Conservation (phyloP, 2,888 invertebrate genomes). For the Drosophila kanekoi region DNA sequence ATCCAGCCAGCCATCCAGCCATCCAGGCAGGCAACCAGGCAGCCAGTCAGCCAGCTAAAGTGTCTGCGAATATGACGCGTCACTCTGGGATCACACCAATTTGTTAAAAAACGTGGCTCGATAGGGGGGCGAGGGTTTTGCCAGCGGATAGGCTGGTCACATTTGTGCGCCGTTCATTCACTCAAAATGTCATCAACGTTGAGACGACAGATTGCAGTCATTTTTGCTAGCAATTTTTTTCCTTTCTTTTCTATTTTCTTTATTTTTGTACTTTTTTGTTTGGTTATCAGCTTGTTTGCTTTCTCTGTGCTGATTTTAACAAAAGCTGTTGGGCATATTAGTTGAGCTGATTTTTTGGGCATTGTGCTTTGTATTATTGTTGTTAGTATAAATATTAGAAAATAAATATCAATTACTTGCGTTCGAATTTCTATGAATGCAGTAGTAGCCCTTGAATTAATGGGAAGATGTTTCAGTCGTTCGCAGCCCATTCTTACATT, state of each 20-base stretch:
- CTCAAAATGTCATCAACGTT: constrained; percentile 81
- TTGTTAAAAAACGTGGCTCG: constrained; percentile 73
- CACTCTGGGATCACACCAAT: constrained; percentile 82
- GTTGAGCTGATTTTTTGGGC: not conserved
- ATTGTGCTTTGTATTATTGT: not conserved
- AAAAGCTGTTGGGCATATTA: constrained; percentile 40
- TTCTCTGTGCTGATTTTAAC: constrained; percentile 13
- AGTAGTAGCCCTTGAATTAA: too few species aligned
- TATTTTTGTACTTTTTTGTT: constrained; percentile 44
- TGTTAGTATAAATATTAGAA: too few species aligned
- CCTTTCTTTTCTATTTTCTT: constrained; percentile 4
- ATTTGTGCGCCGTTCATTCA: constrained; percentile 76
- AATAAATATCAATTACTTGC: too few species aligned
- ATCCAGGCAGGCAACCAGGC: constrained; percentile 12
- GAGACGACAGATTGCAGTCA: constrained; percentile 82
- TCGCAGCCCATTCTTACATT: too few species aligned
- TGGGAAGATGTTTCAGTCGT: too few species aligned
- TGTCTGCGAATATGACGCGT: constrained; percentile 79
- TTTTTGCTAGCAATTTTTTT: constrained; percentile 56
- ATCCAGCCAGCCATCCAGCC: not conserved
- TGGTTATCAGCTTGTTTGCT: constrained; percentile 48
- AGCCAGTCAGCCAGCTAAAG: constrained; percentile 65
- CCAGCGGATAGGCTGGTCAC: constrained; percentile 67
- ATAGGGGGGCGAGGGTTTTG: constrained; percentile 1
- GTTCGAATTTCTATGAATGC: too few species aligned